These are phyloP conservation scores for Rafetus swinhoei DNA, from an alignment of 2,113 vertebrate genomes.

Conservation along the genomic window DNA sequence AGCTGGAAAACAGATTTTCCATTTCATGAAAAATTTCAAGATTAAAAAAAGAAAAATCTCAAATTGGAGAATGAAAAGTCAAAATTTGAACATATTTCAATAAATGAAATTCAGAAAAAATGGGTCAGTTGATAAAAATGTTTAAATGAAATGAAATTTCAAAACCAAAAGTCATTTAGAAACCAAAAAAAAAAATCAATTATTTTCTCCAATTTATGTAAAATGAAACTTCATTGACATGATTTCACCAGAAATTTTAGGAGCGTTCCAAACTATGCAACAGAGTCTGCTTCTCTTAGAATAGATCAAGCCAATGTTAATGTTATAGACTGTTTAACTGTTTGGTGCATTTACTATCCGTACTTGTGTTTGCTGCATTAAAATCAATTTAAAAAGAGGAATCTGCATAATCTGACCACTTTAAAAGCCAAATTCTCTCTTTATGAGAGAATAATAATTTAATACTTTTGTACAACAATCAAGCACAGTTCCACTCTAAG, in stretches of 20 bases:
- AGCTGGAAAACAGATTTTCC: not conserved
- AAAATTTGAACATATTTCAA: not conserved
- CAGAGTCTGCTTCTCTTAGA: not conserved
- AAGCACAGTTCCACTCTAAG: not conserved
- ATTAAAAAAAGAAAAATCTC: no score
- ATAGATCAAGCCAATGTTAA: not conserved
- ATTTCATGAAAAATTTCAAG: not conserved
- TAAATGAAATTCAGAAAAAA: not conserved
- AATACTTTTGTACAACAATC: not conserved
- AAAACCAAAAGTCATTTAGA: not conserved
- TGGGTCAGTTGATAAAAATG: not conserved
- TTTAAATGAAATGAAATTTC: not conserved
- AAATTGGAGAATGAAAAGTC: not conserved
- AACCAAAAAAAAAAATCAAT: not conserved
- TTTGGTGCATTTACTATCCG: not conserved
- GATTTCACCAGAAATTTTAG: not conserved
- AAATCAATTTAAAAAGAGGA: slow-evolving; percentile 25
- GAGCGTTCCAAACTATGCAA: not conserved
- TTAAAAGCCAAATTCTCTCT: slow-evolving; percentile 25
- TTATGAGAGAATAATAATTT: not conserved
- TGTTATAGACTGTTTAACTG: not conserved
- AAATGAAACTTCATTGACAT: not conserved
- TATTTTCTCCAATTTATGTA: not conserved
- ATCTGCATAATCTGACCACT: not conserved
- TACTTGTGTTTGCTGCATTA: not conserved